phyloP scores from a whole-genome alignment of 2,113 vertebrate genomes.

The Parus major region DNA sequence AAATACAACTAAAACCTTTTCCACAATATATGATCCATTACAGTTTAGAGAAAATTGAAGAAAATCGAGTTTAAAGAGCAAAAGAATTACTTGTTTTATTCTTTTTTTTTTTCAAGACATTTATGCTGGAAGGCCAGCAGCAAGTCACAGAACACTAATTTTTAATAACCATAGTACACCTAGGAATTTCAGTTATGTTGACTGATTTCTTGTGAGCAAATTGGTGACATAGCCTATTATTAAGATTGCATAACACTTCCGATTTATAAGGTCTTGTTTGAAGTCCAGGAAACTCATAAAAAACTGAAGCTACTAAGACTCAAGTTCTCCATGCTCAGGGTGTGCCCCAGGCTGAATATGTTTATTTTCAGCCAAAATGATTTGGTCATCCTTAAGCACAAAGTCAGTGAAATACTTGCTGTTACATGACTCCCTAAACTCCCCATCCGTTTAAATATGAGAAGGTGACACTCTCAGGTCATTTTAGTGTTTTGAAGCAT shows the following conservation, averaged over 20 bases:
- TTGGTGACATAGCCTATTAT: not conserved
- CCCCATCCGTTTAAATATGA: not conserved
- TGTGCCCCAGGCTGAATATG: not conserved
- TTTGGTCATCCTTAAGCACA: not conserved
- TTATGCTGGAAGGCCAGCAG: not conserved
- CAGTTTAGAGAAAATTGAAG: not conserved
- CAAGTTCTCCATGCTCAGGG: not conserved
- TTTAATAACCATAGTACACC: not conserved
- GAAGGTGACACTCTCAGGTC: not conserved
- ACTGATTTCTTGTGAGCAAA: not conserved
- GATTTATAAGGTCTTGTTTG: not conserved
- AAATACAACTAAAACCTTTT: not conserved
- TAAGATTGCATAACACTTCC: conserved; percentile 6
- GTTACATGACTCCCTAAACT: not conserved
- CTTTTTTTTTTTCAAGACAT: not conserved
- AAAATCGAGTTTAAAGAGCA: not conserved
- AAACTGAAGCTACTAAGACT: not conserved
- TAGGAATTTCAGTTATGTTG: conserved; percentile 34
- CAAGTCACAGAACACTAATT: not conserved
- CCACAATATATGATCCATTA: not conserved
- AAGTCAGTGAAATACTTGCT: not conserved
- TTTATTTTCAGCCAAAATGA: not conserved
- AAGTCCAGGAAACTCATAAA: not conserved
- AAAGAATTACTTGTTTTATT: fast-evolving
- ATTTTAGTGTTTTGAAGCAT: not conserved